Conservation (phyloP, 2,113 vertebrate genomes). For the Mus spicilegus region DNA sequence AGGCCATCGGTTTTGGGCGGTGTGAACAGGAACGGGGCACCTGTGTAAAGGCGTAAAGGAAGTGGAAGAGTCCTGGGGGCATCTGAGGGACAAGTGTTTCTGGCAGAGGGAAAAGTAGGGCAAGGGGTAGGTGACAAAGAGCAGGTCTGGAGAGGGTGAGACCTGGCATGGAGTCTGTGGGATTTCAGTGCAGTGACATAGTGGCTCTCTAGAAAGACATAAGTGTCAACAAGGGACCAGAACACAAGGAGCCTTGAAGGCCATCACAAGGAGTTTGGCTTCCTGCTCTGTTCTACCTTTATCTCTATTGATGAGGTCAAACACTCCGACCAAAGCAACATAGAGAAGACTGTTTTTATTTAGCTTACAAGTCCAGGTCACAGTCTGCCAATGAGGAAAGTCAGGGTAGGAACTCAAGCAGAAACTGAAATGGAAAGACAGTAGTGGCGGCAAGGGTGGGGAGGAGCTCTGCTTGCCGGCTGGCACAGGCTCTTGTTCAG, state of each 20-base stretch:
- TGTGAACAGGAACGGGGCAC: neutral
- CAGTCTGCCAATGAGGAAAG: neutral
- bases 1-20: neutral
- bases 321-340: neutral
- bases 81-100: neutral
- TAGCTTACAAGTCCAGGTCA: neutral
- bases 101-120: neutral
- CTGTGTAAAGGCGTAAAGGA: neutral
- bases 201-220: neutral
- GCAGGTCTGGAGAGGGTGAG: neutral
- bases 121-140: neutral
- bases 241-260: accelerated
- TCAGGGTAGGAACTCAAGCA: neutral
- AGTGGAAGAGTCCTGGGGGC: neutral
- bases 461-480: too few species aligned
- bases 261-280: neutral
- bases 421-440: neutral
- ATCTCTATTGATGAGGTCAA: neutral
- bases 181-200: accelerated
- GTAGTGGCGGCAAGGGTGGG: too few species aligned
- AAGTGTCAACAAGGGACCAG: neutral
- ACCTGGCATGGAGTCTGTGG: neutral
- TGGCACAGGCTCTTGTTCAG: neutral
- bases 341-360: neutral
- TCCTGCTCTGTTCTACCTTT: neutral